A percentile compares a stretch with the other conserved stretches of the same genome.
phyloP scores from a whole-genome alignment of 2,113 vertebrate species.

The Cairina moschata region DNA sequence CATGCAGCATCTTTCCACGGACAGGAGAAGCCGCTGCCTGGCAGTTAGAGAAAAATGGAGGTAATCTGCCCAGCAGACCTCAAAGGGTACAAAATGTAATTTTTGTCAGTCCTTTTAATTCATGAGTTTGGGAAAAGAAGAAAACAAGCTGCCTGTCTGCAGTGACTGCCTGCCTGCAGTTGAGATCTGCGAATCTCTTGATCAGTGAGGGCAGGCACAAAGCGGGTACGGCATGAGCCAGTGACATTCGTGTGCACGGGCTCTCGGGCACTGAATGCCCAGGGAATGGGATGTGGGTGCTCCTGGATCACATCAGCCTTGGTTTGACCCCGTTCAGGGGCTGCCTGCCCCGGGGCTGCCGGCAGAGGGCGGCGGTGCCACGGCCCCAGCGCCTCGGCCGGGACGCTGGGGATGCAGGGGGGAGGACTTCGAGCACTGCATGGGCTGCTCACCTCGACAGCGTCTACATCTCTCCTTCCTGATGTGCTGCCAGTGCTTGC shows the following conservation, averaged over 20 bases:
- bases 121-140: background rate
- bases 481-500: rapidly evolving
- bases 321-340: background rate
- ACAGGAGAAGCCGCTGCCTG: background rate
- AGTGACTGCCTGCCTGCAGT: background rate
- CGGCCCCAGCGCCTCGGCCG: too few species aligned
- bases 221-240: background rate
- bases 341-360: background rate
- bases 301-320: slow-evolving; percentile 8
- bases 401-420: too few species aligned
- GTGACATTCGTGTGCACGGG: too few species aligned
- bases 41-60: background rate
- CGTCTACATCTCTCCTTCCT: background rate
- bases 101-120: background rate
- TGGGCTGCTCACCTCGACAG: background rate
- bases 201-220: background rate
- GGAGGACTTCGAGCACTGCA: too few species aligned
- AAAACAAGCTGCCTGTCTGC: background rate
- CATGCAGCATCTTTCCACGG: background rate
- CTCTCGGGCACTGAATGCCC: background rate
- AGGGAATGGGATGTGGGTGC: background rate
- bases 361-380: background rate
- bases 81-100: background rate
- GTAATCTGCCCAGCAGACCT: background rate
- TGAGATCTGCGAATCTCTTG: background rate